Conservation (phyloP, 2,113 vertebrate genomes). For the Pavo muticus region DNA sequence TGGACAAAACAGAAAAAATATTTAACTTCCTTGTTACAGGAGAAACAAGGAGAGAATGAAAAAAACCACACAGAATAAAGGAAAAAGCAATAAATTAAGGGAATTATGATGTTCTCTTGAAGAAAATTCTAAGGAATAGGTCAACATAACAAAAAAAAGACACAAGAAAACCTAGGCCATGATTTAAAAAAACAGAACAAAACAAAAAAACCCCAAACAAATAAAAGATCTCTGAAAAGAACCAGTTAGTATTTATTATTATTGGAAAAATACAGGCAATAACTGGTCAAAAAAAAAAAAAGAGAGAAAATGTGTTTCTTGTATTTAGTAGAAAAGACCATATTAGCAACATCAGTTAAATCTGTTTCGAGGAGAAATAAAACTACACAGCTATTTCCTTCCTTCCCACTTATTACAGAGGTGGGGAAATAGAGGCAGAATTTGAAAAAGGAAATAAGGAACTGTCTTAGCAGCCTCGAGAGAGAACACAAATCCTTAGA, state of each 20-base stretch:
- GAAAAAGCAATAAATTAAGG: background rate
- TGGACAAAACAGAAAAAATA: background rate
- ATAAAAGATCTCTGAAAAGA: background rate
- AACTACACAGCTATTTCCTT: background rate
- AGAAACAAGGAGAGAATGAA: background rate
- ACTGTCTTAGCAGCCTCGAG: background rate
- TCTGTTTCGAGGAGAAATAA: background rate
- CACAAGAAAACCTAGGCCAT: background rate
- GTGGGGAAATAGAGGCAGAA: background rate
- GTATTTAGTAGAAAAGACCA: background rate
- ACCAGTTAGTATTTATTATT: background rate
- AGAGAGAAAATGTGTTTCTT: background rate
- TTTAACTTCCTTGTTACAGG: background rate
- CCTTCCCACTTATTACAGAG: background rate
- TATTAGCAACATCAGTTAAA: background rate
- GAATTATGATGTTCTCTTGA: background rate
- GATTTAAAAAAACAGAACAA: background rate
- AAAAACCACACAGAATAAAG: background rate
- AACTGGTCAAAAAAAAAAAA: background rate
- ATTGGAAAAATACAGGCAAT: background rate
- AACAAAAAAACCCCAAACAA: background rate
- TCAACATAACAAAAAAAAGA: background rate
- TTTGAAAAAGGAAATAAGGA: background rate
- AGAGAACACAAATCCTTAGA: background rate
- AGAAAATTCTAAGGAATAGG: background rate